These are phyloP conservation scores for Euphydryas editha DNA, from an alignment of 2,888 invertebrate species.

Conservation along the genomic window DNA sequence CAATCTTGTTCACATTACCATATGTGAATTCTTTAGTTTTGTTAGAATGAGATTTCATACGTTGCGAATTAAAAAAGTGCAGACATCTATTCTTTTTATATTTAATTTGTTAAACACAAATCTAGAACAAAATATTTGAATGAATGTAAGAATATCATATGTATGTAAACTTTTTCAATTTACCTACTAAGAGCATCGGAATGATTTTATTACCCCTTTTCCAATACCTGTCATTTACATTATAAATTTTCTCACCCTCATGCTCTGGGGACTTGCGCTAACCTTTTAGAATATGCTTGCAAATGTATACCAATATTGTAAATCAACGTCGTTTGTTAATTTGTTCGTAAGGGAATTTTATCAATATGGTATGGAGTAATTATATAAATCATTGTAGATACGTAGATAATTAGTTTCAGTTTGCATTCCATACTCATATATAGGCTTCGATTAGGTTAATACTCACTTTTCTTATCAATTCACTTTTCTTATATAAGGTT, in stretches of 20 bases:
- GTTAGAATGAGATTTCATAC: not conserved
- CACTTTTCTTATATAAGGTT: too few relatives aligned
- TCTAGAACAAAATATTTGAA: not conserved
- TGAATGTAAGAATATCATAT: constrained; percentile 14
- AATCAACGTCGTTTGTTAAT: not conserved
- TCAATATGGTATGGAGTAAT: too few relatives aligned
- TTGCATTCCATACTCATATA: too few relatives aligned
- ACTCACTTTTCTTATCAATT: too few relatives aligned
- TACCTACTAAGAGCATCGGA: constrained; percentile 15
- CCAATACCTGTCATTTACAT: constrained; percentile 29
- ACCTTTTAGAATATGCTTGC: constrained; percentile 15
- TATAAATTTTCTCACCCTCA: constrained; percentile 29
- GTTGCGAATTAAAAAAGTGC: too few relatives aligned
- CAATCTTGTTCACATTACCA: constrained; percentile 3
- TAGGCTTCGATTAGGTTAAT: too few relatives aligned
- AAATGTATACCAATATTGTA: not conserved
- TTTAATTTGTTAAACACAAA: not conserved
- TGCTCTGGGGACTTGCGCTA: constrained; percentile 21
- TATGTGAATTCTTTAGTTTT: not conserved
- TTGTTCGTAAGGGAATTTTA: too few relatives aligned
- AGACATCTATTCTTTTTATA: not conserved
- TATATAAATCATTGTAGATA: too few relatives aligned
- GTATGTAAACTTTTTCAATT: constrained; percentile 14
- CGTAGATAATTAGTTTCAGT: too few relatives aligned
- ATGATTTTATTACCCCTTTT: constrained; percentile 21